Base-by-base conservation (phyloP, 1,140 invertebrate genomes). In the Catajapyx aquilonaris region DNA sequence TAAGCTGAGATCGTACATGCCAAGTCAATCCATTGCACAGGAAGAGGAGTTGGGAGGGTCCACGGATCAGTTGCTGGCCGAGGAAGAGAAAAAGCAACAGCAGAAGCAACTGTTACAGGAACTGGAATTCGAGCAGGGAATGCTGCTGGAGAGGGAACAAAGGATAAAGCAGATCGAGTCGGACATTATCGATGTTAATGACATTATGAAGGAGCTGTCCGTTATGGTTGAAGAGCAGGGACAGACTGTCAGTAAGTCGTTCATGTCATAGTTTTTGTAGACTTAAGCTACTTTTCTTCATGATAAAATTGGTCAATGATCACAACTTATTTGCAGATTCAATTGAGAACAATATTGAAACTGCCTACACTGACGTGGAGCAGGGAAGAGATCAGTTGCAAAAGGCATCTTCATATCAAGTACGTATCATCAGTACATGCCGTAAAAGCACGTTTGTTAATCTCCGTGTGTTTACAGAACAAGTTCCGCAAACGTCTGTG, bases 161-260 rank as follows among this genome's bases (percentile, higher is more conserved):
- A 67, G 73, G 51, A 69, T 84, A 39, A 66, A 65, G 43, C 64
- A 70, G 51, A 79, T 84, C 32, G 80, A 91, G 60, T 68, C 69
- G 3, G 79, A 91, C 54, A 78, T 94, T 38, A 57, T 84, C 37
- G 85, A 91, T 57, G 76, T 91, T 1, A 88, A 88, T 56, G 71
- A 84, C 54, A 88, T 94, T 36, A 93, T 93, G 74, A 71, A 76
- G 41, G 76, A 87, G 46, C 59, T 95, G n/a, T 75, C 71, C 3
- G 68, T 66, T 30, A 55, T 90, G 48, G 79, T 90, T 1, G 61
- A 77, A 50, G 68, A 77, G 46, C 88, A 95, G 60, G 76, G 71
- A 22, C 73, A 81, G 44, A 62, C 67, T 38, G 68, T 93, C 46
- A 83, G 86, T 91, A 66, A 67, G 68, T 54, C 20, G 10, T n/a